A percentile compares a stretch with the other conserved stretches of the same genome.
phyloP scores from a whole-genome alignment of 2,113 vertebrate species.

The Alces alces region DNA sequence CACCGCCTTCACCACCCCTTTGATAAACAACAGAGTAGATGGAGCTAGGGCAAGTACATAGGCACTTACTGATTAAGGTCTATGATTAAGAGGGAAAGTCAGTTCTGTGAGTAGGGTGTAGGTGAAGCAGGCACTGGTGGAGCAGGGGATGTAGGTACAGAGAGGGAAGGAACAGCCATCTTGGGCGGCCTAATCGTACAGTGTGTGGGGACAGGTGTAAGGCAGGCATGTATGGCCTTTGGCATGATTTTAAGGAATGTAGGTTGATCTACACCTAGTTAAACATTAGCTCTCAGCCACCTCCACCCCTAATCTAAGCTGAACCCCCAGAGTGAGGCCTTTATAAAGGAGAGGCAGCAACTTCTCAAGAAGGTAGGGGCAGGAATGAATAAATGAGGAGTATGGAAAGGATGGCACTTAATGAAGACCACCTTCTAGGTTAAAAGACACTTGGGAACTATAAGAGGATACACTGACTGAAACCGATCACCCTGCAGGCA shows the following conservation, averaged over 20 bases:
- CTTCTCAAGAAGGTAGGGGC: too few relatives aligned
- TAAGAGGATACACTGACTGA: neutral
- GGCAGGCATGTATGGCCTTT: neutral
- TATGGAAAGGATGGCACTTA: neutral
- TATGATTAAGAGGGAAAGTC: neutral
- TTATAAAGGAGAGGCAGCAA: neutral
- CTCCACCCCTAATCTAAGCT: neutral
- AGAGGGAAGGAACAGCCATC: neutral
- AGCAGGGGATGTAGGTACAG: neutral
- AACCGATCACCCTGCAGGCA: neutral
- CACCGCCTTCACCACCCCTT: neutral
- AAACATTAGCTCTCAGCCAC: neutral
- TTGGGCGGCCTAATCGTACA: neutral
- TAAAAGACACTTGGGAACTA: neutral
- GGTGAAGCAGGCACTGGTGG: neutral
- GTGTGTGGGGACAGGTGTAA: neutral
- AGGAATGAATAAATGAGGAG: neutral
- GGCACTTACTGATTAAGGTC: neutral
- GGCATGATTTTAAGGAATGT: neutral
- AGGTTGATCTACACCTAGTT: neutral
- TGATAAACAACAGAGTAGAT: neutral
- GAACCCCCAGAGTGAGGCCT: neutral
- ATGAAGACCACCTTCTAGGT: neutral
- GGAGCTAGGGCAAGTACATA: neutral
- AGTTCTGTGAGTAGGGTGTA: neutral